Evolutionary conservation across 2,113 vertebrate genomes (phyloP).

Genomic region (Myiopsitta monachus): DNA sequence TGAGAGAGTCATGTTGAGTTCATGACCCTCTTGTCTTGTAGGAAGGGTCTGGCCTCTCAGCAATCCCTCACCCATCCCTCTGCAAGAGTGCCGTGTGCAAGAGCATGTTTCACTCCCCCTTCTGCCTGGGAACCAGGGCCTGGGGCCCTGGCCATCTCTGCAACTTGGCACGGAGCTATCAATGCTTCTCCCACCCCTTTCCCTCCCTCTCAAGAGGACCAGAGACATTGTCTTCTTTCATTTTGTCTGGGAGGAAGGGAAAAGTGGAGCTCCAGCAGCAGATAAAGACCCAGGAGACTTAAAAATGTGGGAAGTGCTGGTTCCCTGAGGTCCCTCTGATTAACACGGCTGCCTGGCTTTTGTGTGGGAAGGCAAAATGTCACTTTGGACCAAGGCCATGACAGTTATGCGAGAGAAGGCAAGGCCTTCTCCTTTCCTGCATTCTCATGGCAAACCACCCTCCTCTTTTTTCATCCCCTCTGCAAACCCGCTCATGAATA

Average conservation of each 20-base stretch:
- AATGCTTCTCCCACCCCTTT: background rate
- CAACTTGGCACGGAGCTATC: background rate
- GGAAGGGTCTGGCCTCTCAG: background rate
- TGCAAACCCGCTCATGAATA: rapidly evolving
- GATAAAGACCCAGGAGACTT: background rate
- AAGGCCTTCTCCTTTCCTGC: background rate
- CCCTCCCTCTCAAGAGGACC: background rate
- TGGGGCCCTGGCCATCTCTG: rapidly evolving
- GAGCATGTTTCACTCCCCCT: rapidly evolving
- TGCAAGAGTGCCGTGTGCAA: background rate
- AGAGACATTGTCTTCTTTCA: background rate
- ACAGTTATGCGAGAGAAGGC: background rate
- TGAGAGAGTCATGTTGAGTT: background rate
- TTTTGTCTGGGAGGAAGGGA: background rate
- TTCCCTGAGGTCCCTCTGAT: background rate
- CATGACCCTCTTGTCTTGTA: background rate
- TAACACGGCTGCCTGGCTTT: background rate
- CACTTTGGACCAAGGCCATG: background rate
- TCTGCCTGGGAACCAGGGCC: background rate
- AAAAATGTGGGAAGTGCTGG: background rate
- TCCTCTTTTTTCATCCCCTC: background rate
- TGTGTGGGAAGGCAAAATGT: background rate
- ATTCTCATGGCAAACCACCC: background rate
- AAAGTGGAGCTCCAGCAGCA: background rate
- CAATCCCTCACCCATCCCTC: background rate